Conservation (phyloP, 2,888 invertebrate species). For the Ethmia dodecea region DNA sequence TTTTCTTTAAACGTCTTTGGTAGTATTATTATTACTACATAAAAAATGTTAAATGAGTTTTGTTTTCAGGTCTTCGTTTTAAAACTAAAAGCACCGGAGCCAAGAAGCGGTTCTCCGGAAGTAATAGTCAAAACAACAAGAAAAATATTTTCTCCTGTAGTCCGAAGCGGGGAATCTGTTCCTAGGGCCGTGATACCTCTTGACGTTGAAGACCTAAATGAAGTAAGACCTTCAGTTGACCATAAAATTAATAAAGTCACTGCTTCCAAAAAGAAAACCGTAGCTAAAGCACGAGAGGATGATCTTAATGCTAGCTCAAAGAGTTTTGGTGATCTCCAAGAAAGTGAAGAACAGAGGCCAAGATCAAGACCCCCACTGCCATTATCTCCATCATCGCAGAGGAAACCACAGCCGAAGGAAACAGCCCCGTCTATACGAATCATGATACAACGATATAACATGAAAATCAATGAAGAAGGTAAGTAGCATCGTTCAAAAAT, state of each 20-base stretch:
- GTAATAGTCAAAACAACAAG: constrained; percentile 89
- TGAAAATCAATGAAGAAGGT: constrained; percentile 79
- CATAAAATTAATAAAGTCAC: constrained; percentile 15
- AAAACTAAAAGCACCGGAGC: constrained; percentile 61
- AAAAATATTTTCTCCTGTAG: constrained; percentile 86
- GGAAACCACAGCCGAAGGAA: constrained; percentile 75
- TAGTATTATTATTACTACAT: too few species aligned
- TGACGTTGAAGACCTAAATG: constrained; percentile 57
- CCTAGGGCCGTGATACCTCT: constrained; percentile 71
- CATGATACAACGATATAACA: constrained; percentile 84
- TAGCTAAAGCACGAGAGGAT: constrained; percentile 29
- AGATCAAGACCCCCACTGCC: constrained; percentile 76
- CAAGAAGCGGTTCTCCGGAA: constrained; percentile 70
- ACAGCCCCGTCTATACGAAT: constrained; percentile 83
- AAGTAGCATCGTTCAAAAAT: constrained; percentile 9
- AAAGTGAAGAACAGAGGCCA: constrained; percentile 49
- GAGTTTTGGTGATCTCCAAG: constrained; percentile 55
- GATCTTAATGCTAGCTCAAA: constrained; percentile 39
- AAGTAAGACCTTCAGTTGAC: constrained; percentile 40
- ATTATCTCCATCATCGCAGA: constrained; percentile 78
- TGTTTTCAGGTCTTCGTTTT: constrained; percentile 54
- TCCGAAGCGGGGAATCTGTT: constrained; percentile 73
- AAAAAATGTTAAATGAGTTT: constrained; percentile 1
- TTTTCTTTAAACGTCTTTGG: too few species aligned
- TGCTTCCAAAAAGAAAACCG: constrained; percentile 32